These are phyloP conservation scores for Phallusia fumigata DNA, from an alignment of 23 tunicate genomes.

Conservation along the genomic window DNA sequence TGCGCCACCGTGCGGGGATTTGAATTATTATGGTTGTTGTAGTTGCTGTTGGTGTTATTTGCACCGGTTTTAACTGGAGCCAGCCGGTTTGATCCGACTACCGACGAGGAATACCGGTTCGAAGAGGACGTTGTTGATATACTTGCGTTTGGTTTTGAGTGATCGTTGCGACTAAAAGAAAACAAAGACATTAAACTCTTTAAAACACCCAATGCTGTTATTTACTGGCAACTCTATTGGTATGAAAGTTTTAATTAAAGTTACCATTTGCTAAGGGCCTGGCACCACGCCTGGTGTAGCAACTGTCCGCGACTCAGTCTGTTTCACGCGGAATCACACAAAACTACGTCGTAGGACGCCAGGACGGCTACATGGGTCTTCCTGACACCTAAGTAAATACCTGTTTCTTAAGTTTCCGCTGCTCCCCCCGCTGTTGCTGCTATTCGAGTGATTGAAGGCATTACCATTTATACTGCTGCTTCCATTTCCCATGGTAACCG, in stretches of 20 bases:
- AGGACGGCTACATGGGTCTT: no score
- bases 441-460: slow-evolving; percentile 1
- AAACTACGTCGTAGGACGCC: no score
- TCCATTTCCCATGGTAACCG: not conserved
- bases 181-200: no score
- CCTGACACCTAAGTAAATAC: no score
- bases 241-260: no score
- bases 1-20: not conserved
- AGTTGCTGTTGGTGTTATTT: not conserved
- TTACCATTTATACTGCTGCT: not conserved
- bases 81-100: not conserved
- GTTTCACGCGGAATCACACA: no score
- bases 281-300: no score
- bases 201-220: no score
- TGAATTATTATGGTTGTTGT: not conserved
- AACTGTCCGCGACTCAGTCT: no score
- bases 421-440: slow-evolving; percentile 13
- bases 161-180: slow-evolving; percentile 7
- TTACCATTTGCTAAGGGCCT: no score
- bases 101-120: not conserved
- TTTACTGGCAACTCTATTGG: no score
- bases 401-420: slow-evolving; percentile 13
- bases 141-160: not conserved
- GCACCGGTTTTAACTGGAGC: slow-evolving; percentile 27
- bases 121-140: not conserved